A percentile compares a stretch with the other conserved stretches of the same genome.
Evolutionary conservation across 2,113 vertebrate species (phyloP).

Genomic region (Anoura caudifer): DNA sequence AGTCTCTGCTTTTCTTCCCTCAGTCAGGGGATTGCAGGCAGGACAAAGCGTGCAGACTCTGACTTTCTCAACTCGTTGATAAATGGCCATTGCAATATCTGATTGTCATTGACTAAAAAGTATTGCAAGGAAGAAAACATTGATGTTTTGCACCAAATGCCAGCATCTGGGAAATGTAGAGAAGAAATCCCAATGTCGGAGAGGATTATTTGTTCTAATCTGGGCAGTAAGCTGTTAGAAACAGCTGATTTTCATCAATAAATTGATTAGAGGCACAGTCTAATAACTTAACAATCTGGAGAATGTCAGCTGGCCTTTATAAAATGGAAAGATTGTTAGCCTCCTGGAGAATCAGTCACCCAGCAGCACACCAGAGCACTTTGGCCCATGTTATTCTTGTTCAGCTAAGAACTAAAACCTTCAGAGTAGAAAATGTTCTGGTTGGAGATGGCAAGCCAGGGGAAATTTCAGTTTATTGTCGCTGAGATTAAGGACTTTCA

Average conservation of each 20-base stretch:
- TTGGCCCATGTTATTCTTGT: constrained; percentile 90
- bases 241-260: constrained; percentile 83
- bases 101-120: constrained; percentile 86
- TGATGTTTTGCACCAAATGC: constrained; percentile 82
- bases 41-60: constrained; percentile 81
- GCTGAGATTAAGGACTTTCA: constrained; percentile 88
- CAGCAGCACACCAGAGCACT: constrained; percentile 87
- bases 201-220: constrained; percentile 88
- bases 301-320: constrained; percentile 82
- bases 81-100: constrained; percentile 88
- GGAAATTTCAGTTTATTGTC: constrained; percentile 87
- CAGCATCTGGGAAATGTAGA: constrained; percentile 82
- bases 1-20: constrained; percentile 79
- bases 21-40: constrained; percentile 86
- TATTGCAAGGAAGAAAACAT: constrained; percentile 85
- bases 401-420: constrained; percentile 84
- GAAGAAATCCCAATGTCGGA: constrained; percentile 82
- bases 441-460: constrained; percentile 60
- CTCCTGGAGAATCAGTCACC: constrained; percentile 90
- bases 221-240: constrained; percentile 86
- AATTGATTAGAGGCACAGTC: constrained; percentile 85
- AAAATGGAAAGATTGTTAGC: constrained; percentile 86
- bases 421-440: constrained; percentile 83
- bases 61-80: constrained; percentile 92
- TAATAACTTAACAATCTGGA: constrained; percentile 85